Conservation (phyloP, 2,797 vertebrate species). For the Hyperoplus lanceolatus region DNA sequence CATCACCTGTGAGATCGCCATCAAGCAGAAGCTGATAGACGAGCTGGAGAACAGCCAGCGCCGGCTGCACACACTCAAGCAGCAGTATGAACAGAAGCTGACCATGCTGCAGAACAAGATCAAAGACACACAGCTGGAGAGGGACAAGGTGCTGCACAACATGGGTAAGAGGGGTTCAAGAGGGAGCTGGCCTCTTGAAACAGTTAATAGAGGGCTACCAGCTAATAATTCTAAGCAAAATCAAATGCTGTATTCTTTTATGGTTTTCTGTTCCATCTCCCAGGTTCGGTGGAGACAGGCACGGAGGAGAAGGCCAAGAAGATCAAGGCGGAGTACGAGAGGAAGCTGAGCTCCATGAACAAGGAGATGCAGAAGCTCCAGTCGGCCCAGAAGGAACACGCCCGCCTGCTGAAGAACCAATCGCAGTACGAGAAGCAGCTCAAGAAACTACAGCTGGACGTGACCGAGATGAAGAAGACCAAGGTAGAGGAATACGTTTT, state of each 20-base stretch:
- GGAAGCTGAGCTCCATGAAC: slow-evolving; percentile 96
- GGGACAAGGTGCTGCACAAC: slow-evolving; percentile 96
- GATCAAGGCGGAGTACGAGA: slow-evolving; percentile 94
- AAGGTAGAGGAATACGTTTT: slow-evolving; percentile 83
- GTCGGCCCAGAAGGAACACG: slow-evolving; percentile 95
- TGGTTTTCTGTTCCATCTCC: not conserved
- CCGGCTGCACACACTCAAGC: slow-evolving; percentile 94
- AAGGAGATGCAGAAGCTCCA: slow-evolving; percentile 97
- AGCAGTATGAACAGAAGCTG: slow-evolving; percentile 97
- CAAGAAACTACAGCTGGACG: slow-evolving; percentile 95
- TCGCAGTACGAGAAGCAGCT: slow-evolving; percentile 98
- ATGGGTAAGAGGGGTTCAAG: slow-evolving; percentile 84
- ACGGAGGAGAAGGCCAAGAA: slow-evolving; percentile 98
- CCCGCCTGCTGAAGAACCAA: slow-evolving; percentile 95
- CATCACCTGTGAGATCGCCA: slow-evolving; percentile 98
- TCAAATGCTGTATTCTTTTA: not conserved
- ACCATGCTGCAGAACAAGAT: slow-evolving; percentile 97
- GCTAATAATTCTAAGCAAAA: not conserved
- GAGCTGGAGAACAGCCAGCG: slow-evolving; percentile 98
- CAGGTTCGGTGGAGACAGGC: slow-evolving; percentile 94
- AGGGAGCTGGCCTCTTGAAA: not conserved
- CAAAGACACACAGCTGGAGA: slow-evolving; percentile 95
- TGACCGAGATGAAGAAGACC: slow-evolving; percentile 98
- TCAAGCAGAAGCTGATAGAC: slow-evolving; percentile 98
- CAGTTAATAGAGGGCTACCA: not conserved